Percentiles rank a stretch among this genome's conserved stretches.
Conservation (phyloP, 2,113 vertebrate species). For the Glaucomys volans region DNA sequence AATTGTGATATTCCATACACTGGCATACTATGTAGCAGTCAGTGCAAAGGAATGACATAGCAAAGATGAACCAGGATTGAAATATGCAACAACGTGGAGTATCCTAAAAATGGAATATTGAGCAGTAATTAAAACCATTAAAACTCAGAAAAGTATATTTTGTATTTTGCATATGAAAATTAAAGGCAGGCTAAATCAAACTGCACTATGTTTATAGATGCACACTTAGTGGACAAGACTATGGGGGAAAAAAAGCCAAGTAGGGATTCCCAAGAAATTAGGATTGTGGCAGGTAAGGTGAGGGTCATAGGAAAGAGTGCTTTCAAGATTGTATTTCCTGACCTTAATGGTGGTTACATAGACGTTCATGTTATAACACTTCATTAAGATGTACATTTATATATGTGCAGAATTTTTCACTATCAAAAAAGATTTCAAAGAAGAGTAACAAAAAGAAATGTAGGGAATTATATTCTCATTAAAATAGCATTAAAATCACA, state of each 20-base stretch:
- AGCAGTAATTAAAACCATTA: neutral
- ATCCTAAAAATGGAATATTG: neutral
- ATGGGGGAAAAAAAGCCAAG: neutral
- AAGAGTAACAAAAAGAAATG: neutral
- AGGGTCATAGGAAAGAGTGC: too few relatives aligned
- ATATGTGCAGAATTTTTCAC: neutral
- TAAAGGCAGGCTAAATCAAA: neutral
- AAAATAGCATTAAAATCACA: constrained; percentile 1
- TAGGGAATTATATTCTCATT: constrained; percentile 5
- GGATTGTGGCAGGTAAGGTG: neutral
- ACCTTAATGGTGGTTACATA: neutral
- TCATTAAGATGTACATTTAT: neutral
- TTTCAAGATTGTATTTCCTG: neutral
- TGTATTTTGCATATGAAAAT: neutral
- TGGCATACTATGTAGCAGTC: too few relatives aligned
- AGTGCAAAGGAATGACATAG: neutral
- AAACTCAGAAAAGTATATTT: neutral
- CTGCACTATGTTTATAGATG: neutral
- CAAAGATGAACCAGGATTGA: too few relatives aligned
- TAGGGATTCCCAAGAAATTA: neutral
- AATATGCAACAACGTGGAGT: neutral
- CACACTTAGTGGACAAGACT: neutral
- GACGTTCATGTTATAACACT: neutral
- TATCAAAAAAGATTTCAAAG: constrained; percentile 1
- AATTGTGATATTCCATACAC: neutral